phyloP scores from a whole-genome alignment of 2,113 vertebrate genomes.

The Apteryx mantelli region DNA sequence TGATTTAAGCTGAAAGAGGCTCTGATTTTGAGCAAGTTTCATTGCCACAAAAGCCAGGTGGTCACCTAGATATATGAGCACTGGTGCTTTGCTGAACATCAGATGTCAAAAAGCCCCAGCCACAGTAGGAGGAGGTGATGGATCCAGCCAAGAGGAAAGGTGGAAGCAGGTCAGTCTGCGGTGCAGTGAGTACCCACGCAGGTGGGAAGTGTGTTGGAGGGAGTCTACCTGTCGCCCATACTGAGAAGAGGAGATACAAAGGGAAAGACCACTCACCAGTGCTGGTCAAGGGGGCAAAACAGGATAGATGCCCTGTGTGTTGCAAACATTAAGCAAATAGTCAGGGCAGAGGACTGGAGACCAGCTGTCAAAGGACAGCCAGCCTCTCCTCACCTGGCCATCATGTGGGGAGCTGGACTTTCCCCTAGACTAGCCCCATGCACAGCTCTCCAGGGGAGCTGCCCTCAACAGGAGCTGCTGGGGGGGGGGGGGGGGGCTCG shows the following conservation, averaged over 20 bases:
- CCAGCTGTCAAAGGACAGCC: neutral
- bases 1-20: neutral
- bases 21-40: neutral
- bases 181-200: neutral
- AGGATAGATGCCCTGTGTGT: neutral
- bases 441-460: neutral
- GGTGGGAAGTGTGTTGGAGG: accelerated
- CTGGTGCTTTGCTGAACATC: neutral
- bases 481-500: accelerated
- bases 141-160: neutral
- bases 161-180: neutral
- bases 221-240: neutral
- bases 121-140: neutral
- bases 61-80: neutral
- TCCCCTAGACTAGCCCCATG: neutral
- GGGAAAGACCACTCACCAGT: neutral
- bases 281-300: neutral
- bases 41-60: neutral
- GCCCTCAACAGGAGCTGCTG: neutral
- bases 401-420: accelerated
- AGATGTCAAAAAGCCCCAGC: neutral
- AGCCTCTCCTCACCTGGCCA: neutral
- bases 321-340: neutral
- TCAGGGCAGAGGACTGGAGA: neutral
- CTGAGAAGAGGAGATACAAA: neutral